Conservation (phyloP, 2,113 vertebrate species). For the Chaetops frenatus region DNA sequence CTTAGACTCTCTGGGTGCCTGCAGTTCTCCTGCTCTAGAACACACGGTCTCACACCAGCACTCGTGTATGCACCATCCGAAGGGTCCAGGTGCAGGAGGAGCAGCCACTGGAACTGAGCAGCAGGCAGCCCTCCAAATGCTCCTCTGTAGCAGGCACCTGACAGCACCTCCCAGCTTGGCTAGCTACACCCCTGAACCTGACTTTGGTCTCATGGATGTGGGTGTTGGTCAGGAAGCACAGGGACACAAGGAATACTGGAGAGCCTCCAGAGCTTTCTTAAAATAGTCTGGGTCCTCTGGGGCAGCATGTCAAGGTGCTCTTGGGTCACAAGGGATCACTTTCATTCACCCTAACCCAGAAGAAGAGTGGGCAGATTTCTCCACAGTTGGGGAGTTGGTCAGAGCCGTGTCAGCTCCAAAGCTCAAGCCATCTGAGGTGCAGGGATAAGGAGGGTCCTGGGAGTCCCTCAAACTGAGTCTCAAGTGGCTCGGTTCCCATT, state of each 20-base stretch:
- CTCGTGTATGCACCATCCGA: accelerated
- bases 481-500: not conserved
- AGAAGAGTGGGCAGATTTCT: not conserved
- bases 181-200: not conserved
- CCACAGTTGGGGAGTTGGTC: not conserved
- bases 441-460: not conserved
- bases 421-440: not conserved
- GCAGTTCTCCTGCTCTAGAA: not conserved
- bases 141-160: not conserved
- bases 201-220: not conserved
- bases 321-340: not conserved
- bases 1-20: not conserved
- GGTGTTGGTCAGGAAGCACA: not conserved
- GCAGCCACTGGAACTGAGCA: not conserved
- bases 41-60: not conserved
- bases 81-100: accelerated
- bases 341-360: not conserved
- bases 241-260: not conserved
- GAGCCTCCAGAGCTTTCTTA: not conserved
- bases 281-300: not conserved
- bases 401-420: not conserved
- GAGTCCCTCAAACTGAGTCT: not conserved
- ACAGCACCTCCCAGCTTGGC: not conserved
- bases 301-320: not conserved
- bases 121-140: not conserved